Evolutionary conservation across 2,797 vertebrate species (phyloP).

Genomic region (Hybognathus amarus): DNA sequence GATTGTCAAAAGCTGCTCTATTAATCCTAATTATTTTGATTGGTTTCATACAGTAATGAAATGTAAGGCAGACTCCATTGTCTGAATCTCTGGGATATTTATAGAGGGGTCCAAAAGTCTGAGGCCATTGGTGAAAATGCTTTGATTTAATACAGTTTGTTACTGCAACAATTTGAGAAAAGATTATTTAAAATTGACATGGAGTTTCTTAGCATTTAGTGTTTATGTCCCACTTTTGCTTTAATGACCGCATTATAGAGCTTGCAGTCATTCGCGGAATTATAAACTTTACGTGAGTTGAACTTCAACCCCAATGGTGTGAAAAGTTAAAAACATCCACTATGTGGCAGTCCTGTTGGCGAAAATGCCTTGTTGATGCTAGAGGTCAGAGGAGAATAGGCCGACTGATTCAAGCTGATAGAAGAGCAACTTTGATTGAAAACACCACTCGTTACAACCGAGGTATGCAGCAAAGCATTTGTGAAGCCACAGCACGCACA

Average conservation of each 20-base stretch:
- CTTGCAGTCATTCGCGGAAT: no score
- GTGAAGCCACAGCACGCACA: no score
- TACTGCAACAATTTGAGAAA: not conserved
- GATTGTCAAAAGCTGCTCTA: conserved; percentile 28
- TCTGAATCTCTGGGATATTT: conserved; percentile 1
- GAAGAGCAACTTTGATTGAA: no score
- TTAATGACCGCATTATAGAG: not conserved
- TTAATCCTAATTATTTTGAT: conserved; percentile 42
- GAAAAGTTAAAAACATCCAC: no score
- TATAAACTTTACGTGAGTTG: no score
- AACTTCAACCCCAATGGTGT: no score
- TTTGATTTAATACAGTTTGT: not conserved
- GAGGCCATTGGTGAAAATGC: not conserved
- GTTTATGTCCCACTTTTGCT: not conserved
- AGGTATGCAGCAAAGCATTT: no score
- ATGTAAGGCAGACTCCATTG: conserved; percentile 4
- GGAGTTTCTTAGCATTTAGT: not conserved
- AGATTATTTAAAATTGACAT: not conserved
- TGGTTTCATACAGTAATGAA: conserved; percentile 17
- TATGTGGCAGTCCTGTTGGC: no score
- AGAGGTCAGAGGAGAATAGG: no score
- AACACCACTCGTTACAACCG: no score
- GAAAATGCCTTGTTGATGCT: no score
- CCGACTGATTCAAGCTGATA: no score
- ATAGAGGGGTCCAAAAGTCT: conserved; percentile 10